Evolutionary conservation across 2,113 vertebrate genomes (phyloP), one percentile per base, ranked within the genome.

Genomic region (Todiramphus saurophagus): DNA sequence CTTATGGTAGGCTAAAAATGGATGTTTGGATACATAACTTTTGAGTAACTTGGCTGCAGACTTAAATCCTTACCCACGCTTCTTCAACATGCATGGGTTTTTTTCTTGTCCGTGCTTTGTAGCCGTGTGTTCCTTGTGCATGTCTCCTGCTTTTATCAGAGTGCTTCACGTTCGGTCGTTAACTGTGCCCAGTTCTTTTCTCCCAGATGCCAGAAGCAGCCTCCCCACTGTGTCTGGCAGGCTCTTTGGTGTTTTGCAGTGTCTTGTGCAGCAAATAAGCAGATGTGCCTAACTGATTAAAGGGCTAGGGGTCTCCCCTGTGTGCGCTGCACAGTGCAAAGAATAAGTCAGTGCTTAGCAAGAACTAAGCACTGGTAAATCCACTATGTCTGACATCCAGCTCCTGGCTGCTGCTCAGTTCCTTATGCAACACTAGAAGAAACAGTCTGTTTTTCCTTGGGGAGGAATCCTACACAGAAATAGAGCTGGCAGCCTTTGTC

Each of bases 401-500:
- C 7, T 41, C 84, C 80, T 66, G 77, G 85, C 86, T 48, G 44
- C 83, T 75, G 76, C 83, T 86, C 37, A 6, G 79, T 24, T 80
- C 74, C 75, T 81, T 51, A 23, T 82, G 91, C 87, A 91, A 70
- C 58, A 31, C 39, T 53, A 94, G 94, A 68, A 84, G 85, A 70
- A 90, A 53, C 4, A 0, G 10, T 33, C 76, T 84, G 69, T 11
- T 89, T 78, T 68, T 90, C 73, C 86, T 73, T 2, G 8, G 67
- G 30, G 75, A 93, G 82, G 63, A 85, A 50, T 76, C 60, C 33
- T 72, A 1, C 75, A 62, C 95, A 2, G 1, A 93, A 96, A 96
- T 96, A 96, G 95, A 82, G 41, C 75, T 93, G 93, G 81, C 94
- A 91, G 91, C 58, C 35, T 27, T 37, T 1, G 1, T n/a, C 60